Evolutionary conservation across 2,113 vertebrate genomes (phyloP).

Genomic region (Cavia porcellus): DNA sequence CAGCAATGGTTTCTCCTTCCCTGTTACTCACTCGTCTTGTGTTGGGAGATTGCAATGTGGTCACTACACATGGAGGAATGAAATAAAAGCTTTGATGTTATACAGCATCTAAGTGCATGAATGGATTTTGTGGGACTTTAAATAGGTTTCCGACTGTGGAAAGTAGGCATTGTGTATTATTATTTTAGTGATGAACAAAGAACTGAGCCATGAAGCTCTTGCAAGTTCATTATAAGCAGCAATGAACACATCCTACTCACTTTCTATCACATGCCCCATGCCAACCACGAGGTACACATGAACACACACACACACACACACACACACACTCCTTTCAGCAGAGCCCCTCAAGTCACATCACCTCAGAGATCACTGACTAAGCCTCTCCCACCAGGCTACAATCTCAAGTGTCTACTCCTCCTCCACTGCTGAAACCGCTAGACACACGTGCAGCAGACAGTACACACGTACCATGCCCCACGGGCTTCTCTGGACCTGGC

Average conservation of each 20-base stretch:
- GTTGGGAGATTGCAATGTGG: background rate
- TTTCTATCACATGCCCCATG: background rate
- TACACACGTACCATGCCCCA: background rate
- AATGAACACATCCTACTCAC: background rate
- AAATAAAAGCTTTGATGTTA: background rate
- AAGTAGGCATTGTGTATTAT: background rate
- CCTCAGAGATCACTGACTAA: background rate
- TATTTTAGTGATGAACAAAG: background rate
- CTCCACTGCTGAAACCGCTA: rapidly evolving
- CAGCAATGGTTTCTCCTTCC: background rate
- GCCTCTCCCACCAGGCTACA: background rate
- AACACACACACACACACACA: background rate
- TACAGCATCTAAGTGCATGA: background rate
- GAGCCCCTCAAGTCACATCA: background rate
- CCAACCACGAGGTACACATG: background rate
- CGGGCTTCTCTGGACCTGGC: background rate
- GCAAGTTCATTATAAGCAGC: background rate
- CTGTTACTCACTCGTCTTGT: background rate
- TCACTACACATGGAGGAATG: background rate
- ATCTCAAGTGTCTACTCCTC: background rate
- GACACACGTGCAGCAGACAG: background rate
- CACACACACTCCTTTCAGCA: background rate
- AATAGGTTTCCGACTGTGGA: background rate
- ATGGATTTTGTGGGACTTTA: background rate
- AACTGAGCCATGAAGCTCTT: background rate